A percentile compares a stretch with the other conserved stretches of the same genome.
These are phyloP conservation scores for Hyles vespertilio DNA, from an alignment of 1,140 invertebrate genomes.

Conservation along the genomic window DNA sequence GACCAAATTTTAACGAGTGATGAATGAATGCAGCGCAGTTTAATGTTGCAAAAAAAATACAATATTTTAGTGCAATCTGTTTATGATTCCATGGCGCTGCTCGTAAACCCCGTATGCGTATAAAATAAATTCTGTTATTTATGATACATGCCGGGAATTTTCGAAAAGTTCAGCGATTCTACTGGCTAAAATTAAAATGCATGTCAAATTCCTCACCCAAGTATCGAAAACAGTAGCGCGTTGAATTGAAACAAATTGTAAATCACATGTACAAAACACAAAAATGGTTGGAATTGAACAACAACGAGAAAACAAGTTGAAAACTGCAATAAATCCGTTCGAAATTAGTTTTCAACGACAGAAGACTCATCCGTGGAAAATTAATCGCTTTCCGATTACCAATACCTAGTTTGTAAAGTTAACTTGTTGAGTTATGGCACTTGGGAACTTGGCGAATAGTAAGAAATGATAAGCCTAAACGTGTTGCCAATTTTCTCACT, in stretches of 20 bases:
- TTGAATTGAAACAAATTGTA: background rate
- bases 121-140: constrained; percentile 5
- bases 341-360: constrained; percentile 36
- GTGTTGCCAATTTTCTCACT: background rate
- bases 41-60: too few relatives aligned
- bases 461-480: constrained; percentile 17
- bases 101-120: background rate
- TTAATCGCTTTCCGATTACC: constrained; percentile 39
- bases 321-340: constrained; percentile 29
- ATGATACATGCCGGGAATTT: constrained; percentile 1
- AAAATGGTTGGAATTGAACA: constrained; percentile 11
- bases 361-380: constrained; percentile 32
- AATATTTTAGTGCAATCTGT: too few relatives aligned
- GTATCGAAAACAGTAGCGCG: background rate
- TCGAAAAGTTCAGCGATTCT: constrained; percentile 3
- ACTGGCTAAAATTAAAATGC: constrained; percentile 2
- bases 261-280: constrained; percentile 5
- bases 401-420: constrained; percentile 32
- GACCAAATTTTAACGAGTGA: too few relatives aligned
- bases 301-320: constrained; percentile 16
- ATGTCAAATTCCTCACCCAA: background rate
- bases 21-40: too few relatives aligned
- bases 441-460: constrained; percentile 22
- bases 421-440: constrained; percentile 36
- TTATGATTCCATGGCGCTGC: too few relatives aligned